Percentiles rank a stretch among this genome's conserved stretches.
These are phyloP conservation scores for Muntiacus reevesi DNA, from an alignment of 2,113 vertebrate species.

Conservation along the genomic window DNA sequence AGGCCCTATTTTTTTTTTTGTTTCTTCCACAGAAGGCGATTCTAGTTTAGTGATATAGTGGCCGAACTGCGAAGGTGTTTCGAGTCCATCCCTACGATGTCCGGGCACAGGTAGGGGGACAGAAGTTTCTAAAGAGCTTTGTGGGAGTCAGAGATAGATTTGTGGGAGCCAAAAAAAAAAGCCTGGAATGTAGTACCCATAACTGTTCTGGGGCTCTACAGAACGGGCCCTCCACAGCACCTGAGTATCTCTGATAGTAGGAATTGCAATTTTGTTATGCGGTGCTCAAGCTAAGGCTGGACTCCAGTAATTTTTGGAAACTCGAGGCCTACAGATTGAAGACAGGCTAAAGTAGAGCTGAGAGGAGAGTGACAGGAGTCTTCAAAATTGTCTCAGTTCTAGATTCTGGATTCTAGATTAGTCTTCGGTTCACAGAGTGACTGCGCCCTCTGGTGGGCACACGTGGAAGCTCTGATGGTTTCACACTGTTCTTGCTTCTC, in stretches of 20 bases:
- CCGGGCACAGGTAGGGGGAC: background rate
- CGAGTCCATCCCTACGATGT: rapidly evolving
- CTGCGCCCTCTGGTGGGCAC: background rate
- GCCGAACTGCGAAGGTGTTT: too few relatives aligned
- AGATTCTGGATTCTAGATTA: background rate
- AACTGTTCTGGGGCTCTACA: background rate
- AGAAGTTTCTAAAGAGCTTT: background rate
- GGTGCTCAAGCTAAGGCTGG: background rate
- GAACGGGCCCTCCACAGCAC: rapidly evolving
- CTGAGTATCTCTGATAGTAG: background rate
- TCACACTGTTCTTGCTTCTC: background rate
- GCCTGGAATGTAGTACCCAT: background rate
- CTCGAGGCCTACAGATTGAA: background rate
- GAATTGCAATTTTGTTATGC: background rate
- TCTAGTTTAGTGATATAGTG: background rate
- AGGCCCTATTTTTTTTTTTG: too few relatives aligned
- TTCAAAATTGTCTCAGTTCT: background rate
- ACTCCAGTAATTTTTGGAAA: background rate
- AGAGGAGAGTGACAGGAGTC: background rate
- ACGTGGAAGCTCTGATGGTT: rapidly evolving
- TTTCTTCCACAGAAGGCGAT: background rate
- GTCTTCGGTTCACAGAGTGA: rapidly evolving
- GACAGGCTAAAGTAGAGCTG: rapidly evolving
- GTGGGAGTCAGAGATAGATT: background rate
- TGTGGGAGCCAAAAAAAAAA: background rate